phyloP scores from a whole-genome alignment of 2,797 vertebrate genomes.

The Clamator glandarius region DNA sequence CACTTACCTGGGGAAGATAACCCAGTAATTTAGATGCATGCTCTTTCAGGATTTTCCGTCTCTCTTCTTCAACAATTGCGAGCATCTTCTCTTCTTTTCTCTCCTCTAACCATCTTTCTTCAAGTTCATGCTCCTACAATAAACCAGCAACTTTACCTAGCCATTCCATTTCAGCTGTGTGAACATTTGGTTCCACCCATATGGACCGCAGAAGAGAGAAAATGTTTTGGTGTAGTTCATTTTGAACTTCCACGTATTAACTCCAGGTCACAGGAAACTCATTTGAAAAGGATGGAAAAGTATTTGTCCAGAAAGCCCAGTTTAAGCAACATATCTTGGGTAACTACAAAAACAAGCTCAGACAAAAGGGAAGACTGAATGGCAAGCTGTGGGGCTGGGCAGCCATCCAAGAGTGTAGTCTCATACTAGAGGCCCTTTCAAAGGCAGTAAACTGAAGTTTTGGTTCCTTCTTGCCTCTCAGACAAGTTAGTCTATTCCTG shows the following conservation, averaged over 20 bases:
- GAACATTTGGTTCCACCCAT: background rate
- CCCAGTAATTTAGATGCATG: slow-evolving; percentile 89
- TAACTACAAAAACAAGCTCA: background rate
- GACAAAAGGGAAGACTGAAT: background rate
- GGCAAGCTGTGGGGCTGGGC: background rate
- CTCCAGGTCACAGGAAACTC: background rate
- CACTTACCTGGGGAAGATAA: slow-evolving; percentile 89
- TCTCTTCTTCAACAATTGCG: slow-evolving; percentile 91
- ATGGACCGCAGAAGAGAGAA: background rate
- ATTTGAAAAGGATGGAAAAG: background rate
- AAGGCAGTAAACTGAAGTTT: background rate
- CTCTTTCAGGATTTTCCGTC: slow-evolving; percentile 87
- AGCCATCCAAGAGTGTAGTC: background rate
- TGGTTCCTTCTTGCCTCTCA: background rate
- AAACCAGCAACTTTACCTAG: background rate
- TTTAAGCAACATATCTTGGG: background rate
- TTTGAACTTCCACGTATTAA: background rate
- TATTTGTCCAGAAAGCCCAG: background rate
- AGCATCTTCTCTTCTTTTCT: slow-evolving; percentile 78
- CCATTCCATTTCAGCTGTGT: background rate
- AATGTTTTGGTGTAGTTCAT: background rate
- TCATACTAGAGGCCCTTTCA: background rate
- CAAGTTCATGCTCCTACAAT: slow-evolving; percentile 84
- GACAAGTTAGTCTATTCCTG: background rate
- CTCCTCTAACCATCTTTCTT: slow-evolving; percentile 82